A percentile compares a stretch with the other conserved stretches of the same genome.
Conservation (phyloP, 2,888 invertebrate genomes). For the Ophion obscuratus region DNA sequence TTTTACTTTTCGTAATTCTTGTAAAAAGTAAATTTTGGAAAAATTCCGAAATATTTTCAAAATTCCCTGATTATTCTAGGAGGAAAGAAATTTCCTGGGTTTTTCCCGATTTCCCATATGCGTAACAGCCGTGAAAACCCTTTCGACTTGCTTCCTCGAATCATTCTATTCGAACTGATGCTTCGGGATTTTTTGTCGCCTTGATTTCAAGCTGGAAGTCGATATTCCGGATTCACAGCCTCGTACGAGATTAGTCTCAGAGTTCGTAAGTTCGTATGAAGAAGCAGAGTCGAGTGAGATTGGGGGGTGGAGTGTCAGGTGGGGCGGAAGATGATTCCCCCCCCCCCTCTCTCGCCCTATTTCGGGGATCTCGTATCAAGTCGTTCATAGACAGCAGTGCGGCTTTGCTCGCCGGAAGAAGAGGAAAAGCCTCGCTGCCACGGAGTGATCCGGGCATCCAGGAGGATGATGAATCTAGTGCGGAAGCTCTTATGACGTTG, state of each 20-base stretch:
- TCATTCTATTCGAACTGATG: not conserved
- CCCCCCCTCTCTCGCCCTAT: slow-evolving; percentile 5
- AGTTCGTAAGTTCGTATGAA: not conserved
- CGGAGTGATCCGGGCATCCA: slow-evolving; percentile 59
- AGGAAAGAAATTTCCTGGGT: no score
- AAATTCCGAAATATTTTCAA: no score
- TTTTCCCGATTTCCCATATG: no score
- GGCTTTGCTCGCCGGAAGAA: slow-evolving; percentile 73
- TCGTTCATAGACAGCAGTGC: not conserved
- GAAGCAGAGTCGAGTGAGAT: slow-evolving; percentile 39
- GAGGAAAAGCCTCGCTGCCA: slow-evolving; percentile 74
- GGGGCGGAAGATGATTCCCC: slow-evolving; percentile 69
- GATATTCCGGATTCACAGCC: no score
- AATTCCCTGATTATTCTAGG: no score
- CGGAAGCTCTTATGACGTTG: slow-evolving; percentile 83
- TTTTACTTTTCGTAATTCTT: no score
- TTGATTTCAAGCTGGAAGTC: no score
- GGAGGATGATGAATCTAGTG: slow-evolving; percentile 83
- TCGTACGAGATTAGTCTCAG: no score
- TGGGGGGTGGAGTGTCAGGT: slow-evolving; percentile 74
- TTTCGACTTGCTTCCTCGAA: not conserved
- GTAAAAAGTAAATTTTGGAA: no score
- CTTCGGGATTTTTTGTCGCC: not conserved
- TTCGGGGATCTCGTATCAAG: slow-evolving; percentile 14
- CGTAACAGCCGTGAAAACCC: no score